Evolutionary conservation across 2,888 invertebrate species (phyloP).

Genomic region (Willowsia nigromaculata): DNA sequence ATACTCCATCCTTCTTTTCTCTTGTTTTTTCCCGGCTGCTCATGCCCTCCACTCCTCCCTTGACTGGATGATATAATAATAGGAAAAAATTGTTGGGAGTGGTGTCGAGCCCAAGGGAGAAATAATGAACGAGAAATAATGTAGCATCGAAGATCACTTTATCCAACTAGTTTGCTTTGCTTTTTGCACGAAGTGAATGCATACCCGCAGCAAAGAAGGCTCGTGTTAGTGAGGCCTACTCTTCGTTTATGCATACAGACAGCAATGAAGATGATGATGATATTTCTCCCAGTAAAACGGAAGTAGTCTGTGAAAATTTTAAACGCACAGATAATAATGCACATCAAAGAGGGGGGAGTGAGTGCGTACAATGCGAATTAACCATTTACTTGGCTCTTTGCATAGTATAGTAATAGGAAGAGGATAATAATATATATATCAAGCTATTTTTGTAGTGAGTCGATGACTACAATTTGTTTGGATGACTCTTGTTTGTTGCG

Average conservation of each 20-base stretch:
- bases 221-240: too few species aligned
- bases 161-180: conserved; percentile 33
- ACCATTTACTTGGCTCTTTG: conserved; percentile 12
- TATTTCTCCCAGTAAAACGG: not conserved
- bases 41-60: not conserved
- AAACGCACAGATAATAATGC: conserved; percentile 6
- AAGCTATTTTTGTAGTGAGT: not conserved
- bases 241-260: not conserved
- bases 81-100: conserved; percentile 61
- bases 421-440: not conserved
- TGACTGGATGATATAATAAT: conserved; percentile 55
- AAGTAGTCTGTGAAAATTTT: conserved; percentile 2
- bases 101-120: conserved; percentile 44
- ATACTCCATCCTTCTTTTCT: conserved; percentile 13
- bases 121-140: conserved; percentile 61
- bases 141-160: conserved; percentile 65
- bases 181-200: not conserved
- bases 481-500: not conserved
- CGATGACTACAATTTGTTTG: not conserved
- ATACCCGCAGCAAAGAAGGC: not conserved
- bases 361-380: conserved; percentile 24
- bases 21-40: not conserved
- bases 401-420: conserved; percentile 6
- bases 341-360: not conserved
- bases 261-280: not conserved